phyloP scores from a whole-genome alignment of 2,888 invertebrate genomes.

The Pollenia labialis region DNA sequence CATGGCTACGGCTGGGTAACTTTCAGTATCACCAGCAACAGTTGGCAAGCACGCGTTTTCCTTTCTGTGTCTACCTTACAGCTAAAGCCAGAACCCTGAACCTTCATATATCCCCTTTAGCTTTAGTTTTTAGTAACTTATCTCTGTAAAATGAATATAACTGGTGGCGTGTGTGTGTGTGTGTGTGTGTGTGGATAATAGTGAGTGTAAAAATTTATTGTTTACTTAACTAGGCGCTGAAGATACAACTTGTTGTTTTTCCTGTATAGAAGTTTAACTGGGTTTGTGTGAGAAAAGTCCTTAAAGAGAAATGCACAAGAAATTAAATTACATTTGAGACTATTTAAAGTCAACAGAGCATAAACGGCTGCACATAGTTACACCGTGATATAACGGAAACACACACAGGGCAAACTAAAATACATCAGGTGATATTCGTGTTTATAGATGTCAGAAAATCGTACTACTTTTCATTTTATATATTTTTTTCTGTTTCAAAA shows the following conservation, averaged over 20 bases:
- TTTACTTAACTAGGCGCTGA: slow-evolving; percentile 1
- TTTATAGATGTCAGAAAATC: background rate
- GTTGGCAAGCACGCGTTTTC: slow-evolving; percentile 32
- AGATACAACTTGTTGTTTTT: slow-evolving; percentile 12
- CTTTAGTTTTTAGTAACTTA: background rate
- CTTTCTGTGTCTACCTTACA: background rate
- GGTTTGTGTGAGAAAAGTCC: slow-evolving; percentile 18
- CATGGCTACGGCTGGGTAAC: background rate
- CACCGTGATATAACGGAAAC: slow-evolving; percentile 7
- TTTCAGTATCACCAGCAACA: slow-evolving; percentile 32
- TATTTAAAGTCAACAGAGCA: slow-evolving; percentile 43
- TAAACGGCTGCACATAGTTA: slow-evolving; percentile 25
- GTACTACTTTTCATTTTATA: background rate
- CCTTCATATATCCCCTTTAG: slow-evolving; percentile 1
- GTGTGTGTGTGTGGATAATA: background rate
- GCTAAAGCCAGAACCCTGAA: too few relatives aligned
- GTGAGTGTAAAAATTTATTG: slow-evolving; percentile 21
- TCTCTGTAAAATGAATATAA: too few relatives aligned
- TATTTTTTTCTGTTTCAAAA: background rate
- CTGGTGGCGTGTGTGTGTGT: background rate
- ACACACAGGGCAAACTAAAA: background rate
- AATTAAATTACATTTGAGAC: slow-evolving; percentile 46
- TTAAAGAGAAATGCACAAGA: slow-evolving; percentile 19
- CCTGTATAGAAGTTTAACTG: slow-evolving; percentile 5
- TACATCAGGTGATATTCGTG: slow-evolving; percentile 18